Percentiles rank a stretch among this genome's conserved stretches.
Evolutionary conservation across 2,888 invertebrate genomes (phyloP).

Genomic region (Lithosia quadra): DNA sequence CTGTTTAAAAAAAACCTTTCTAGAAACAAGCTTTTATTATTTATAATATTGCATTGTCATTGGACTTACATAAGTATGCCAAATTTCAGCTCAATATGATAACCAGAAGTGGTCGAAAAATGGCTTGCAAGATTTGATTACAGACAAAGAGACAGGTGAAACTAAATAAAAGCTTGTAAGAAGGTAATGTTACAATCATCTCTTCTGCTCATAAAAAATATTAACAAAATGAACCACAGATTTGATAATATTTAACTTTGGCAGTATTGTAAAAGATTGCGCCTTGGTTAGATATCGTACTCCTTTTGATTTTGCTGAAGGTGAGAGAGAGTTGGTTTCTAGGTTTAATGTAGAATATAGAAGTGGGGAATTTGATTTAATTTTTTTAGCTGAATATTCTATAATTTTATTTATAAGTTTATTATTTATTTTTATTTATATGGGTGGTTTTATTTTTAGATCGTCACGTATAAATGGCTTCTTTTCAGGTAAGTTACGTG

Average conservation of each 20-base stretch:
- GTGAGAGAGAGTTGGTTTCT: slow-evolving; percentile 92
- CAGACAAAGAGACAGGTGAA: too few relatives aligned
- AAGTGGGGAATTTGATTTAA: slow-evolving; percentile 90
- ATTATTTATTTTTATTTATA: slow-evolving; percentile 87
- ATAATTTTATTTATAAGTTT: slow-evolving; percentile 90
- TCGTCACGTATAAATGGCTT: background rate
- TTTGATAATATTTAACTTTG: background rate
- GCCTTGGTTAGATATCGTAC: slow-evolving; percentile 86
- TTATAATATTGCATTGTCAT: too few relatives aligned
- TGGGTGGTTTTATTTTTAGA: slow-evolving; percentile 83
- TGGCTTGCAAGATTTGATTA: too few relatives aligned
- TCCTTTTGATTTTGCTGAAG: slow-evolving; percentile 93
- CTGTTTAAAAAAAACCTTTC: too few relatives aligned
- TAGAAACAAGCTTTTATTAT: too few relatives aligned
- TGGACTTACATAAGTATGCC: too few relatives aligned
- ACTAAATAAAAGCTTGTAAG: too few relatives aligned
- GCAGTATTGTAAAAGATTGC: background rate
- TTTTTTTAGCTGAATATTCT: slow-evolving; percentile 91
- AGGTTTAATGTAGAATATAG: slow-evolving; percentile 93
- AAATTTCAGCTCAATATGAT: too few relatives aligned
- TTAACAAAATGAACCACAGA: too few relatives aligned
- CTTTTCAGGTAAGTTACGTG: slow-evolving; percentile 24
- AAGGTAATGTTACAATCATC: too few relatives aligned
- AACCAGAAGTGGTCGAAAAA: too few relatives aligned
- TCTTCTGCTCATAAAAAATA: too few relatives aligned